Evolutionary conservation across 2,888 invertebrate genomes (phyloP).

Genomic region (Sepiola atlantica): DNA sequence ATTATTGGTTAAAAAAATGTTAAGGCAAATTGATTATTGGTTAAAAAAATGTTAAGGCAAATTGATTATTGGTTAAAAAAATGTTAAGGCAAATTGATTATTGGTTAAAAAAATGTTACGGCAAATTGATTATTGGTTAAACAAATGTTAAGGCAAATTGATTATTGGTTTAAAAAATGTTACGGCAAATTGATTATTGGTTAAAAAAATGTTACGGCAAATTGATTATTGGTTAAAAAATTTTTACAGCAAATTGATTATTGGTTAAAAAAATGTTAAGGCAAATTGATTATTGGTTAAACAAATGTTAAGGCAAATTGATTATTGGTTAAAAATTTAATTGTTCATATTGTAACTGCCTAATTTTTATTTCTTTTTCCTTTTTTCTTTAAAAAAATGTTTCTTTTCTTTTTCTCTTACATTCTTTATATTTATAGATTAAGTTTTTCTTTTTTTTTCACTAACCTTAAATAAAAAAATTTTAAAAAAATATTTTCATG

Average conservation of each 20-base stretch:
- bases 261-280: too few relatives aligned
- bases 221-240: neutral
- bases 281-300: neutral
- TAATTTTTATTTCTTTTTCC: neutral
- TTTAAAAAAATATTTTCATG: neutral
- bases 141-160: too few relatives aligned
- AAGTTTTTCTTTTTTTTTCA: neutral
- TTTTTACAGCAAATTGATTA: neutral
- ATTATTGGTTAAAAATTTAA: neutral
- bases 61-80: neutral
- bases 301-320: too few relatives aligned
- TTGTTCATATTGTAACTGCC: neutral
- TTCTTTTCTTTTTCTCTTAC: neutral
- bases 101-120: too few relatives aligned
- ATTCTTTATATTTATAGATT: neutral
- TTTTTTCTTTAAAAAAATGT: neutral
- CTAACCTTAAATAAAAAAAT: neutral
- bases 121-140: neutral
- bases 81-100: neutral
- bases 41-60: too few relatives aligned
- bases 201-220: too few relatives aligned
- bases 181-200: neutral
- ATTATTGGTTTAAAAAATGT: too few relatives aligned
- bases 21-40: neutral
- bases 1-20: too few relatives aligned